Conservation (phyloP, 2,797 vertebrate genomes). For the Enteromius viviparus region DNA sequence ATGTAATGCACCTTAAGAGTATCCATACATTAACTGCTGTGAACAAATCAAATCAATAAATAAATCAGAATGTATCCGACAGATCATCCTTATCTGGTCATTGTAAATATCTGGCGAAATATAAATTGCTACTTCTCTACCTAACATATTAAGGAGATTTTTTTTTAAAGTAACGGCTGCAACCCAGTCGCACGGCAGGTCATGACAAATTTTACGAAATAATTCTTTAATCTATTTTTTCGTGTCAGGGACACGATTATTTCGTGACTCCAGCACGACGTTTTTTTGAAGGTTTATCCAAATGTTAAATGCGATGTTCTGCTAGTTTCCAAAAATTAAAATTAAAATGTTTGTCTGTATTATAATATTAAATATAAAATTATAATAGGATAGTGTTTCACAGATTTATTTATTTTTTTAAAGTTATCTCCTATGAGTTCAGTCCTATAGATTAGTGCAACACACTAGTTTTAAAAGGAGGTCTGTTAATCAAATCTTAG, state of each 20-base stretch:
- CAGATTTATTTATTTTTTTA: not conserved
- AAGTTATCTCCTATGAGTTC: not conserved
- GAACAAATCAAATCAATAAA: not conserved
- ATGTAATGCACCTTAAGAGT: not conserved
- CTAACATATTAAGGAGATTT: not conserved
- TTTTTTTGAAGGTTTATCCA: not conserved
- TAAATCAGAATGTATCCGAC: not conserved
- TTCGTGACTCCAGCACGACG: too few relatives aligned
- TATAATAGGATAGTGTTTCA: not conserved
- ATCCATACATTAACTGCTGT: not conserved
- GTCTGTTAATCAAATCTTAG: slow-evolving; percentile 52
- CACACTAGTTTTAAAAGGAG: slow-evolving; percentile 32
- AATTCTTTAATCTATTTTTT: too few relatives aligned
- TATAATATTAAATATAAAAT: too few relatives aligned
- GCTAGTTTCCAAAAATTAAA: too few relatives aligned
- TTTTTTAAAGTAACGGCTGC: not conserved
- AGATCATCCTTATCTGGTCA: not conserved
- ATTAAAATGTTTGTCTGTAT: too few relatives aligned
- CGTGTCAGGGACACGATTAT: too few relatives aligned
- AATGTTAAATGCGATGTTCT: not conserved
- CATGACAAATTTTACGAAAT: too few relatives aligned
- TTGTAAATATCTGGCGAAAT: not conserved
- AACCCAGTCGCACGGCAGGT: too few relatives aligned
- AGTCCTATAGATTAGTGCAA: not conserved
- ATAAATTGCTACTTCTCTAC: not conserved